Base-by-base conservation (phyloP, 2,113 vertebrate genomes). In the Toxotes jaculatrix region DNA sequence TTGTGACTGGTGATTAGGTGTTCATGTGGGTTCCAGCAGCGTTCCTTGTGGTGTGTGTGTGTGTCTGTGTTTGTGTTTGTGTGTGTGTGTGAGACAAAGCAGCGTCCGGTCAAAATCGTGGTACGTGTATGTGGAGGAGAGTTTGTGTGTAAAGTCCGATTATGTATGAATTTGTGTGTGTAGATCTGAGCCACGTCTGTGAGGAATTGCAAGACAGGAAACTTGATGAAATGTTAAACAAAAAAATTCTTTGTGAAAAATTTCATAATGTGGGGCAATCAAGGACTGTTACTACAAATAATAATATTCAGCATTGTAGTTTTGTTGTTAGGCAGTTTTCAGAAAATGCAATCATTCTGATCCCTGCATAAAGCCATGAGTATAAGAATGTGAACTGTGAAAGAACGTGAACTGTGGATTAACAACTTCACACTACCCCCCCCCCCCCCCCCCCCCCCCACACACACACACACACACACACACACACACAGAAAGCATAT, bases 401-500 rank as follows among this genome's bases (percentile, higher is more conserved):
- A n/a, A n/a, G n/a, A 92, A 92, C 77, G 69, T 66, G 59, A 67
- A 68, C 23, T 2, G 42, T 63, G 74, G 79, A 82, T 80, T 82
- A 87, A 55, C 76, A 82, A 70, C 68, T 9, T 57, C 34, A 78
- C 57, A 72, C 43, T 32, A 47, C 49, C 13, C 64, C 16, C 1
- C 5, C 13, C 12, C 12, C 12, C 43, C 14, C 43, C 14, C 16
- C 27, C 36, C 27, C 11, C 27, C 53, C 62, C 40, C 21, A 64
- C 65, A 84, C 80, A 80, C 21, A 57, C 19, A 38, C 47, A 13
- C 17, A 55, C 63, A 40, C 19, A 47, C 3, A 61, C 42, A 49
- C 60, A 38, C 27, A 63, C 69, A 86, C 82, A 80, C 19, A 47
- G 5, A 65, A 49, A 84, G 40, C 88, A 89, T 84, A 91, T 88